phyloP scores from a whole-genome alignment of 2,113 vertebrate genomes.

The Nerophis lumbriciformis region DNA sequence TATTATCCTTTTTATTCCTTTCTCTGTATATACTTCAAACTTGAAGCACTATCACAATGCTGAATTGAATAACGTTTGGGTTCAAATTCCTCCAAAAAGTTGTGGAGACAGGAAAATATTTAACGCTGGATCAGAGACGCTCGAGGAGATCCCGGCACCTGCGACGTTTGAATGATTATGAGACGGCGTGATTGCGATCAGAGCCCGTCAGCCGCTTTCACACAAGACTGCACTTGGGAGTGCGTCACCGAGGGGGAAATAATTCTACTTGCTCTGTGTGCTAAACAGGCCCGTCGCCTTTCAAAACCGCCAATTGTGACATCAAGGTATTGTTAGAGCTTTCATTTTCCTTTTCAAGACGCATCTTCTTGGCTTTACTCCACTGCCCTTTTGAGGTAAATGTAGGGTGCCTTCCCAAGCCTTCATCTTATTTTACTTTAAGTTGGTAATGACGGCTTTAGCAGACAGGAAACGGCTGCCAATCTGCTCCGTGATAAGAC shows the following conservation, averaged over 20 bases:
- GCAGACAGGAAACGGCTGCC: conserved; percentile 1
- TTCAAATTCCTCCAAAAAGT: no score
- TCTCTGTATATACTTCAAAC: no score
- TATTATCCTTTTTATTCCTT: no score
- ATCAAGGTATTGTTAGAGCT: conserved; percentile 9
- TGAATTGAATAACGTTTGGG: neutral
- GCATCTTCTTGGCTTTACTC: neutral
- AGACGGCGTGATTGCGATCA: conserved; percentile 1
- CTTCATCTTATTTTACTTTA: neutral
- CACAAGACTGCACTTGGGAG: conserved; percentile 1
- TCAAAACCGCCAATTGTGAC: conserved; percentile 3
- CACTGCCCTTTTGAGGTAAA: neutral
- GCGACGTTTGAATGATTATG: neutral
- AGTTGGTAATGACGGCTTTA: conserved; percentile 2
- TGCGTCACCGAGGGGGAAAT: conserved; percentile 4
- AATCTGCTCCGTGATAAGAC: neutral
- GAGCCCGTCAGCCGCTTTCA: neutral
- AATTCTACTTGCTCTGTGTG: neutral
- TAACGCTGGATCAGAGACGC: neutral
- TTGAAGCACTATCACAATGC: neutral
- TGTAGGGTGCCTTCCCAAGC: neutral
- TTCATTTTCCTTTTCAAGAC: conserved; percentile 11
- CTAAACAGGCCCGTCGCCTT: neutral
- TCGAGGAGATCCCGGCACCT: neutral
- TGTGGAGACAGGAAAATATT: neutral